Conservation (phyloP, 2,888 invertebrate genomes). For the Kryphioiulus occultus region DNA sequence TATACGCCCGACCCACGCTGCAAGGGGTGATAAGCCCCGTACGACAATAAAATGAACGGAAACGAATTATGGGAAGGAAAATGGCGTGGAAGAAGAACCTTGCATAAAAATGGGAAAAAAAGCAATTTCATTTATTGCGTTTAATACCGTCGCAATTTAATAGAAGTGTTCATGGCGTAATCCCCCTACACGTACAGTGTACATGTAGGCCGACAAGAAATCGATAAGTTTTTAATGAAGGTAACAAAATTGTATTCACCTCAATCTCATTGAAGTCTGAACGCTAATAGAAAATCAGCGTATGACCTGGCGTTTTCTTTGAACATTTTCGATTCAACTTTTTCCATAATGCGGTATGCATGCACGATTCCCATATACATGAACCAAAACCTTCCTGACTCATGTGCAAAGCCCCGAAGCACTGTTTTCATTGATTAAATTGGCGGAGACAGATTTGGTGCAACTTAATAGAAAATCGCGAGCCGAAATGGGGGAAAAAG, state of each 20-base stretch:
- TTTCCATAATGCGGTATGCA: background rate
- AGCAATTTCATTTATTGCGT: conserved; percentile 7
- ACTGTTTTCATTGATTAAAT: conserved; percentile 10
- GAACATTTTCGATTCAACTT: background rate
- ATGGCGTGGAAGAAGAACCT: background rate
- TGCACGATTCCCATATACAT: background rate
- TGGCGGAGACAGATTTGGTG: background rate
- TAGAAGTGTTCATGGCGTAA: background rate
- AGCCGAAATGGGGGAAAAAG: background rate
- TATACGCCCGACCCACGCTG: background rate
- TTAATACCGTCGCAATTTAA: background rate
- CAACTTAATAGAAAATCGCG: background rate
- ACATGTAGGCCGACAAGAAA: background rate
- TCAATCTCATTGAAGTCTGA: background rate
- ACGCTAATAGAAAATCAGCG: conserved; percentile 17
- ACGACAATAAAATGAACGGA: background rate
- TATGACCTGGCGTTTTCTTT: background rate
- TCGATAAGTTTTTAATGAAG: conserved; percentile 17
- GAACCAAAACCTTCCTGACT: background rate
- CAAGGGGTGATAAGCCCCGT: background rate
- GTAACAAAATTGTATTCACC: conserved; percentile 23
- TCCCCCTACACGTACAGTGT: too few species aligned
- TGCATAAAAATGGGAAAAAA: background rate
- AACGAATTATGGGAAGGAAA: background rate
- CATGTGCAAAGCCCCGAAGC: background rate